phyloP scores from a whole-genome alignment of 1,140 invertebrate species.

The Teleogryllus occipitalis region DNA sequence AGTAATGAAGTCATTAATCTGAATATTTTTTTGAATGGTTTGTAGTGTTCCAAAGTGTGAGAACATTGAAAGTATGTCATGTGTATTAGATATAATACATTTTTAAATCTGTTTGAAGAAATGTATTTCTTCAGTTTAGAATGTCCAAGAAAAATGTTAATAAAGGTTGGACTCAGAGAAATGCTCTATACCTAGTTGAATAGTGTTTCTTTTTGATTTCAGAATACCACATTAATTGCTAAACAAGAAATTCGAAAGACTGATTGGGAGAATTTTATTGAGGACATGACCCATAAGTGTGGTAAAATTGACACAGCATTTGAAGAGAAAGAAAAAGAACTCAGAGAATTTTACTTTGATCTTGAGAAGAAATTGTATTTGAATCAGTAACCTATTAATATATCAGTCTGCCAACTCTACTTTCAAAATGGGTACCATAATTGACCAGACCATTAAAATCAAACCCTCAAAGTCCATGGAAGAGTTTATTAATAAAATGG shows the following conservation, averaged over 20 bases:
- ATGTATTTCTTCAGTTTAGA: too few species aligned
- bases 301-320: conserved; percentile 65
- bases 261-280: conserved; percentile 64
- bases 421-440: conserved; percentile 35
- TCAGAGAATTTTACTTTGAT: conserved; percentile 62
- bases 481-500: conserved; percentile 34
- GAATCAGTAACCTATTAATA: conserved; percentile 17
- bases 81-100: too few species aligned
- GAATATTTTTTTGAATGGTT: too few species aligned
- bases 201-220: conserved; percentile 23
- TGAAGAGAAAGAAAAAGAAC: conserved; percentile 66
- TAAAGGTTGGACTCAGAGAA: too few species aligned
- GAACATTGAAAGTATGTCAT: too few species aligned
- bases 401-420: not conserved
- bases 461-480: conserved; percentile 44
- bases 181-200: too few species aligned
- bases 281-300: conserved; percentile 65
- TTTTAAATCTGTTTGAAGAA: too few species aligned
- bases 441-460: conserved; percentile 40
- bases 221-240: conserved; percentile 44
- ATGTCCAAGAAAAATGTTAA: too few species aligned
- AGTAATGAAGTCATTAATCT: too few species aligned
- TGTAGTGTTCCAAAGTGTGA: too few species aligned
- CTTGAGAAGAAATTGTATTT: conserved; percentile 65
- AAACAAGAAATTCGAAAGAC: conserved; percentile 49